A percentile compares a stretch with the other conserved stretches of the same genome.
These are phyloP conservation scores for Oryzias sinensis DNA, from an alignment of 2,797 vertebrate genomes.

Conservation along the genomic window DNA sequence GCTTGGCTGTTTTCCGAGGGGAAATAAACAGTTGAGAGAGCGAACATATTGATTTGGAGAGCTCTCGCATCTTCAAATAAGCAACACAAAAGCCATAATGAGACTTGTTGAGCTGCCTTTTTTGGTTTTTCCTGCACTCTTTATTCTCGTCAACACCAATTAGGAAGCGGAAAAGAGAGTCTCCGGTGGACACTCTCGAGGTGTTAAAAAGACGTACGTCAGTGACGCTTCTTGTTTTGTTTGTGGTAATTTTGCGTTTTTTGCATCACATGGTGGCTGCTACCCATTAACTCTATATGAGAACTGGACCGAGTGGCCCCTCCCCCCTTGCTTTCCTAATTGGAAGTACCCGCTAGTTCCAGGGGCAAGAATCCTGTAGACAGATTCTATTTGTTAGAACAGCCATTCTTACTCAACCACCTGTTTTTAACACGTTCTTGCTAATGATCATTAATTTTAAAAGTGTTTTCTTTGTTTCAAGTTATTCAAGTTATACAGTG, in stretches of 20 bases:
- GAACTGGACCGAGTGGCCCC: no score
- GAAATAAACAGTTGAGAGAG: slow-evolving; percentile 79
- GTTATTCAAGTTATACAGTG: no score
- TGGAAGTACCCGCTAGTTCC: no score
- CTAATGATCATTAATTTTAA: no score
- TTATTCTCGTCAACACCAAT: slow-evolving; percentile 55
- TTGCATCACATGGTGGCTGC: no score
- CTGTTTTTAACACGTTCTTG: no score
- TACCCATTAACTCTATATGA: no score
- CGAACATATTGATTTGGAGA: slow-evolving; percentile 77
- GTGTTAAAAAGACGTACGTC: slow-evolving; percentile 2
- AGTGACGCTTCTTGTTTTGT: slow-evolving; percentile 19
- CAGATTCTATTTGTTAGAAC: no score
- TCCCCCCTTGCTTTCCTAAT: no score
- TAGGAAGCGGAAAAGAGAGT: slow-evolving; percentile 49
- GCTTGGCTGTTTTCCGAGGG: slow-evolving; percentile 76
- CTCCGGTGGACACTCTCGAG: slow-evolving; percentile 10
- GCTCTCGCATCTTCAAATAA: slow-evolving; percentile 71
- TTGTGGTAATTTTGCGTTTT: neutral
- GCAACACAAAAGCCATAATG: slow-evolving; percentile 74
- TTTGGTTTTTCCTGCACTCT: slow-evolving; percentile 23
- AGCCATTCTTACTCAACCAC: no score
- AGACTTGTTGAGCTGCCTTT: slow-evolving; percentile 72
- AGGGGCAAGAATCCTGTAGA: no score
- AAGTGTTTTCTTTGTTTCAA: no score